Percentiles rank a stretch among this genome's conserved stretches.
These are phyloP conservation scores for Ifrita kowaldi DNA, from an alignment of 2,113 vertebrate species.

Conservation along the genomic window DNA sequence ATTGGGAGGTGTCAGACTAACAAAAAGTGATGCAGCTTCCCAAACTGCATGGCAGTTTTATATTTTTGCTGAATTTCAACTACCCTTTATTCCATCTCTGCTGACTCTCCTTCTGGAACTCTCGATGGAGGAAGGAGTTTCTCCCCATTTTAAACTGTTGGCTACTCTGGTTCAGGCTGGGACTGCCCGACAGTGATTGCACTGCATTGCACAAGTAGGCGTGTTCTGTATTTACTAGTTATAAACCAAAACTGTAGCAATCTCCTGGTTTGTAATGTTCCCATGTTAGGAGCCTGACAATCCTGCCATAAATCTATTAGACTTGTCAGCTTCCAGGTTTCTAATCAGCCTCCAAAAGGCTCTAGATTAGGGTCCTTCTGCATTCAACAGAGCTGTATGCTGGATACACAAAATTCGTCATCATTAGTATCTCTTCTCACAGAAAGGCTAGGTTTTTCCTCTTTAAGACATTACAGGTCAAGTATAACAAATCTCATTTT, in stretches of 20 bases:
- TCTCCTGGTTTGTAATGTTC: background rate
- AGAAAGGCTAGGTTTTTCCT: background rate
- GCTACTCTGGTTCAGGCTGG: background rate
- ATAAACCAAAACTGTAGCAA: background rate
- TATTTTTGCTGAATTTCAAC: background rate
- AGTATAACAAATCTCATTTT: background rate
- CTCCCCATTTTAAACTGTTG: background rate
- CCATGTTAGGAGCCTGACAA: background rate
- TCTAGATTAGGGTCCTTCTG: background rate
- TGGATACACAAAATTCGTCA: background rate
- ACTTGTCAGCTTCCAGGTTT: background rate
- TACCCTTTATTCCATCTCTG: background rate
- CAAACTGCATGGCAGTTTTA: rapidly evolving
- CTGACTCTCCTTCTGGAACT: background rate
- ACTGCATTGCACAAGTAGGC: background rate
- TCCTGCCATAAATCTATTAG: background rate
- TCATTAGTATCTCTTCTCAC: background rate
- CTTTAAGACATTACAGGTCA: background rate
- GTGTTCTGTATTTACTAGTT: background rate
- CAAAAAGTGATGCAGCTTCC: background rate
- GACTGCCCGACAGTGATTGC: background rate
- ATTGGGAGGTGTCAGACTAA: background rate
- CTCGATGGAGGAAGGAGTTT: background rate
- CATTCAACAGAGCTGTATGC: background rate
- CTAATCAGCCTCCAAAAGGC: background rate